Evolutionary conservation across 2,797 vertebrate species (phyloP).

Genomic region (Sebastes nivosus): DNA sequence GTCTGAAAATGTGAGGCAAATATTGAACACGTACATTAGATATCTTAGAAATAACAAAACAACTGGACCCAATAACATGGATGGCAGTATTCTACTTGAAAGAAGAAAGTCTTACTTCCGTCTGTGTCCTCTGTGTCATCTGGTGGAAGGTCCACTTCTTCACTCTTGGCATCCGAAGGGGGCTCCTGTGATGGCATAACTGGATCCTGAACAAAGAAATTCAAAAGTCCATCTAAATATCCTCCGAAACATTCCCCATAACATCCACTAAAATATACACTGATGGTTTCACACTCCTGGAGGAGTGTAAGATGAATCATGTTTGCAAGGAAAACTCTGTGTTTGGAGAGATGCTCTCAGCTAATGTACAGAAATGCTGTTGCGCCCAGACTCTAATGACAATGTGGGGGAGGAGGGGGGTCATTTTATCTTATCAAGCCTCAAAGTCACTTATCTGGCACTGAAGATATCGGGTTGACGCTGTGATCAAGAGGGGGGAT

Average conservation of each 20-base stretch:
- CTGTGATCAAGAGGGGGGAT: not conserved
- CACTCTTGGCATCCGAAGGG: slow-evolving; percentile 88
- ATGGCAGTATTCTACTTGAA: not conserved
- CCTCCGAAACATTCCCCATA: not conserved
- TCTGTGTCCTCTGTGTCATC: slow-evolving; percentile 90
- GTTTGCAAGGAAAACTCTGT: not conserved
- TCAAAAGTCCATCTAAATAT: slow-evolving; percentile 26
- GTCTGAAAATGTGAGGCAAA: not conserved
- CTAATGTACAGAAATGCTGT: not conserved
- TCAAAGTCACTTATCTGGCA: slow-evolving; percentile 13
- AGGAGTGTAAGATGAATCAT: not conserved
- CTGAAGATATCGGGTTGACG: not conserved
- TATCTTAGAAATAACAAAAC: not conserved
- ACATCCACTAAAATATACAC: slow-evolving; percentile 3
- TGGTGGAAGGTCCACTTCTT: slow-evolving; percentile 88
- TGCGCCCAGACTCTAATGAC: not conserved
- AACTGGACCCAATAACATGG: not conserved
- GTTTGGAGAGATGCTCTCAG: not conserved
- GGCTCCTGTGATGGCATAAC: slow-evolving; percentile 99
- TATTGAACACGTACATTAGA: not conserved
- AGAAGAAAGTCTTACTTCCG: slow-evolving; percentile 83
- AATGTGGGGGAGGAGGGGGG: not conserved
- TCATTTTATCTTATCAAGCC: slow-evolving; percentile 1
- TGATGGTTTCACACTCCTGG: not conserved
- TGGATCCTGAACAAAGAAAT: slow-evolving; percentile 88